Evolutionary conservation across 2,113 vertebrate species (phyloP).

Genomic region (Chitala chitala): DNA sequence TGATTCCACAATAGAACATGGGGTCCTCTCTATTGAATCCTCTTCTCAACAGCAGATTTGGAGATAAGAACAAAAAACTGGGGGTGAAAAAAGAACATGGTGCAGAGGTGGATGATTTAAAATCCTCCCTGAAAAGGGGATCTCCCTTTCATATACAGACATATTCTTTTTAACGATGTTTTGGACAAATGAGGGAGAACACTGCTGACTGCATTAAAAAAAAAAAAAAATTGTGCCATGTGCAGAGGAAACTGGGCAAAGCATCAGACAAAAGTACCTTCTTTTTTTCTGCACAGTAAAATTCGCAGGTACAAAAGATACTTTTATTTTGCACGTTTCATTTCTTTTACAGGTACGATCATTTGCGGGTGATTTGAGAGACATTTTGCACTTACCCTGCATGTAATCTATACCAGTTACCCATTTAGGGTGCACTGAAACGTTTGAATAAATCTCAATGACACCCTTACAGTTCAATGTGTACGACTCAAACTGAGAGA

Average conservation of each 20-base stretch:
- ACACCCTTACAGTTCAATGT: background rate
- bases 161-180: background rate
- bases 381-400: background rate
- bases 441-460: background rate
- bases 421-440: background rate
- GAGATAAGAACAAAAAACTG: background rate
- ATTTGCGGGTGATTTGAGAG: background rate
- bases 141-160: background rate
- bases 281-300: too few species aligned
- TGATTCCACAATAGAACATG: background rate
- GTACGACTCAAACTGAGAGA: background rate
- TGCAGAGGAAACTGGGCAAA: too few species aligned
- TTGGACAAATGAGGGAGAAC: background rate
- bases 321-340: background rate
- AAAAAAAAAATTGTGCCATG: too few species aligned
- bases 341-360: background rate
- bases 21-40: background rate
- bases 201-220: background rate
- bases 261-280: too few species aligned
- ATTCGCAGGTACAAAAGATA: background rate
- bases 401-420: background rate
- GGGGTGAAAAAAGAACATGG: background rate
- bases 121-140: conserved; percentile 1
- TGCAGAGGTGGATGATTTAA: background rate
- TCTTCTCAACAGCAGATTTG: too few species aligned